Percentiles rank a stretch among this genome's conserved stretches.
Conservation (phyloP, 1,140 invertebrate genomes). For the Diploscapter pachys region DNA sequence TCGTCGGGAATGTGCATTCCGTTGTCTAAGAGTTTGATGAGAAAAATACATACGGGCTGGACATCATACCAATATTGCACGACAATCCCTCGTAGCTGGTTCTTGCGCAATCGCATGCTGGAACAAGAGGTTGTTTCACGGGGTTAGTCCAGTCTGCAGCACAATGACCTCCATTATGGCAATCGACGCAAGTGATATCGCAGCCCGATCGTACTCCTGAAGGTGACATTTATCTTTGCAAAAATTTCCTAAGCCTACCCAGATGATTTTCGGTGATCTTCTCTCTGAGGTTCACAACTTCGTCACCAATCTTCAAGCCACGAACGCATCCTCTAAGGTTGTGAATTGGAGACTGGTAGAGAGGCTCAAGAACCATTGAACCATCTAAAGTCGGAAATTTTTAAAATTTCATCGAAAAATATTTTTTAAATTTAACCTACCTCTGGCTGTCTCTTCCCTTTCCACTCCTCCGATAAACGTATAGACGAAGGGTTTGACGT, state of each 20-base stretch:
- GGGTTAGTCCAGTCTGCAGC: constrained; percentile 21
- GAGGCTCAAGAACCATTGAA: constrained; percentile 4
- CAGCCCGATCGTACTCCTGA: constrained; percentile 26
- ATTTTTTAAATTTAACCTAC: background rate
- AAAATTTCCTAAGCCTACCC: background rate
- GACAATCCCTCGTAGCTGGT: constrained; percentile 20
- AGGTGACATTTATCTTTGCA: background rate
- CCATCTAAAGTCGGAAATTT: constrained; percentile 2
- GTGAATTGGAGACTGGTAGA: constrained; percentile 15
- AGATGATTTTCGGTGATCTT: constrained; percentile 1
- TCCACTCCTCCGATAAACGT: constrained; percentile 22
- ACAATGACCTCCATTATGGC: constrained; percentile 27
- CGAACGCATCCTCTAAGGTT: constrained; percentile 24
- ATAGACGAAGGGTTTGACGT: constrained; percentile 9
- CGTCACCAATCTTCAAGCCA: constrained; percentile 15
- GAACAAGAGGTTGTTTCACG: constrained; percentile 9
- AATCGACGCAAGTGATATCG: constrained; percentile 14
- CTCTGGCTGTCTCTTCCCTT: constrained; percentile 1
- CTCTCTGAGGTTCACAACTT: constrained; percentile 19
- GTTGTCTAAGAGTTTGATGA: constrained; percentile 5
- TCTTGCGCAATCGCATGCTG: constrained; percentile 25
- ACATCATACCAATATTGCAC: background rate
- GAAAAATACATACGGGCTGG: background rate
- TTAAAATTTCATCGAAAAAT: background rate
- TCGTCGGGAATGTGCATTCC: constrained; percentile 9